A percentile compares a stretch with the other conserved stretches of the same genome.
phyloP scores from a whole-genome alignment of 2,888 invertebrate species.

The Linyphia triangularis region DNA sequence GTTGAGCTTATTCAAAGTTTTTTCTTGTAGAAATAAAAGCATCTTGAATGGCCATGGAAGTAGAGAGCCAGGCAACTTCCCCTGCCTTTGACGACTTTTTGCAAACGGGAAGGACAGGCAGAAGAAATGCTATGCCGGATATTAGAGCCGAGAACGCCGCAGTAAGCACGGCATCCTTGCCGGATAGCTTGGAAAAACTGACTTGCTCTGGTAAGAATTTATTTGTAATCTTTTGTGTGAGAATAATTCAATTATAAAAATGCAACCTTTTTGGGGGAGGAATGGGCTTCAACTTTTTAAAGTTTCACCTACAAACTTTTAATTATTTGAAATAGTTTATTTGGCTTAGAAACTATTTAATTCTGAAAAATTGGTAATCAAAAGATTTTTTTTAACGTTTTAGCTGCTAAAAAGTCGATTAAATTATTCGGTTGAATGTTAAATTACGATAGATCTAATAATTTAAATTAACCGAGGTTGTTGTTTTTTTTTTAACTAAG shows the following conservation, averaged over 20 bases:
- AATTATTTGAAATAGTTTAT: not conserved
- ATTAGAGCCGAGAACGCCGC: constrained; percentile 87
- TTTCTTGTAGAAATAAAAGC: not conserved
- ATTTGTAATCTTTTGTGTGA: not conserved
- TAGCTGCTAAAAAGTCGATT: too few relatives aligned
- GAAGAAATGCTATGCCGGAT: constrained; percentile 92
- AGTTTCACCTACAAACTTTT: not conserved
- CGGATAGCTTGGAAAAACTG: constrained; percentile 87
- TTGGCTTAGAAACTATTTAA: not conserved
- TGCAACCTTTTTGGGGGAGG: too few relatives aligned
- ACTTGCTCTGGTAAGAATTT: constrained; percentile 80
- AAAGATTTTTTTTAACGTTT: too few relatives aligned
- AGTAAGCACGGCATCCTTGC: constrained; percentile 86
- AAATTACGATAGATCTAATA: too few relatives aligned
- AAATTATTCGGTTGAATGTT: too few relatives aligned
- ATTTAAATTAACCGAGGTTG: too few relatives aligned
- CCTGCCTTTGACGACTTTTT: constrained; percentile 85
- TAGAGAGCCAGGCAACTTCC: constrained; percentile 63
- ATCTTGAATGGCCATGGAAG: constrained; percentile 73
- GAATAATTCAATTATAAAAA: too few relatives aligned
- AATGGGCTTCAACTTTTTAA: not conserved
- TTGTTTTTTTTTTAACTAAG: too few relatives aligned
- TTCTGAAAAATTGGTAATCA: too few relatives aligned
- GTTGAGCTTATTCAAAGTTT: not conserved
- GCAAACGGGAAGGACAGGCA: constrained; percentile 90